phyloP scores from a whole-genome alignment of 2,113 vertebrate species.

The Noctilio leporinus region DNA sequence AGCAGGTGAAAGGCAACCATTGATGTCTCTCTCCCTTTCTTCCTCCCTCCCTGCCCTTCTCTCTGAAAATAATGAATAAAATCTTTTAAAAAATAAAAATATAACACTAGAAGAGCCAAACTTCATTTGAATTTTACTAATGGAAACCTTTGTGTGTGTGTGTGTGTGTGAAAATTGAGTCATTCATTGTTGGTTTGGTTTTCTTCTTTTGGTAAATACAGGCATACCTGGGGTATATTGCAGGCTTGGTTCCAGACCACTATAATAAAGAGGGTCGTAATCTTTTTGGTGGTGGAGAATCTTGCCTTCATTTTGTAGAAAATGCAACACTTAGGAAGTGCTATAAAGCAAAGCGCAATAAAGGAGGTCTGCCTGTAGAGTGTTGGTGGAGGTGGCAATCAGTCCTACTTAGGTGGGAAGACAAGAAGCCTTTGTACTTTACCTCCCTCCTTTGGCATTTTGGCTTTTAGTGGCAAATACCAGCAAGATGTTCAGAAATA shows the following conservation, averaged over 20 bases:
- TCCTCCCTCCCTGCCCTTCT: too few relatives aligned
- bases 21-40: too few relatives aligned
- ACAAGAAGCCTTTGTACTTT: not conserved
- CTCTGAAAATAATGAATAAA: too few relatives aligned
- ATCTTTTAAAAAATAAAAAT: conserved; percentile 19
- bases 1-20: too few relatives aligned
- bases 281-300: not conserved
- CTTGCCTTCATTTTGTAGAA: not conserved
- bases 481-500: conserved; percentile 16
- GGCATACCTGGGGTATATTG: not conserved
- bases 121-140: not conserved
- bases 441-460: not conserved
- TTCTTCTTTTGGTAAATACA: not conserved
- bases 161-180: not conserved
- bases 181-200: not conserved
- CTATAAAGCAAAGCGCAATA: not conserved
- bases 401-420: not conserved
- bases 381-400: not conserved
- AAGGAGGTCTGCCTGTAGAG: not conserved
- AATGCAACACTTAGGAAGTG: not conserved
- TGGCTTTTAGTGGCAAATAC: not conserved
- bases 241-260: not conserved
- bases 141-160: not conserved
- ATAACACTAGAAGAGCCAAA: not conserved
- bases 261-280: not conserved